phyloP scores from a whole-genome alignment of 2,797 vertebrate species.

The Melopsittacus undulatus region DNA sequence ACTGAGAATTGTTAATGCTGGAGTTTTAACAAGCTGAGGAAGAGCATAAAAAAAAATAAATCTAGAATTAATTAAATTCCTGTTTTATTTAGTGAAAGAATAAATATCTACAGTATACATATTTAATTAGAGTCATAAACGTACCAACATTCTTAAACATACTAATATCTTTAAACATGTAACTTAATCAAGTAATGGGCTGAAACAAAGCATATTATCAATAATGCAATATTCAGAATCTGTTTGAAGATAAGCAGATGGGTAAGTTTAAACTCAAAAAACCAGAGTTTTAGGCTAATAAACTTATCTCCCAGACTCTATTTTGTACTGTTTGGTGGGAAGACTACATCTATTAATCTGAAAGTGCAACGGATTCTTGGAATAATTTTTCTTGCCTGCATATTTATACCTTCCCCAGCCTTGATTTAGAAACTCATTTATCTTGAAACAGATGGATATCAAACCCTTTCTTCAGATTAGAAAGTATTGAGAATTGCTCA shows the following conservation, averaged over 20 bases:
- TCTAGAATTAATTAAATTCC: neutral
- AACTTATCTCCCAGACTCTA: neutral
- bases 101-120: neutral
- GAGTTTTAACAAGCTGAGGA: neutral
- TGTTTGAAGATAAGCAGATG: slow-evolving; percentile 28
- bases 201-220: neutral
- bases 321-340: neutral
- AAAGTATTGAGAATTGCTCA: neutral
- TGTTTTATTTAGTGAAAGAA: slow-evolving; percentile 12
- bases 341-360: neutral
- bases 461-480: neutral
- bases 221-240: neutral
- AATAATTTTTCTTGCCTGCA: neutral
- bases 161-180: slow-evolving; percentile 43
- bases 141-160: slow-evolving; percentile 11
- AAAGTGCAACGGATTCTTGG: neutral
- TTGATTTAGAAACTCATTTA: neutral
- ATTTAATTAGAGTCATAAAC: slow-evolving; percentile 32
- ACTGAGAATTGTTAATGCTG: neutral
- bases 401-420: neutral
- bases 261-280: slow-evolving; percentile 10
- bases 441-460: neutral
- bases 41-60: neutral
- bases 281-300: neutral
- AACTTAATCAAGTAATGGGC: slow-evolving; percentile 22